Evolutionary conservation across 2,113 vertebrate species (phyloP).

Genomic region (Centrocercus urophasianus): DNA sequence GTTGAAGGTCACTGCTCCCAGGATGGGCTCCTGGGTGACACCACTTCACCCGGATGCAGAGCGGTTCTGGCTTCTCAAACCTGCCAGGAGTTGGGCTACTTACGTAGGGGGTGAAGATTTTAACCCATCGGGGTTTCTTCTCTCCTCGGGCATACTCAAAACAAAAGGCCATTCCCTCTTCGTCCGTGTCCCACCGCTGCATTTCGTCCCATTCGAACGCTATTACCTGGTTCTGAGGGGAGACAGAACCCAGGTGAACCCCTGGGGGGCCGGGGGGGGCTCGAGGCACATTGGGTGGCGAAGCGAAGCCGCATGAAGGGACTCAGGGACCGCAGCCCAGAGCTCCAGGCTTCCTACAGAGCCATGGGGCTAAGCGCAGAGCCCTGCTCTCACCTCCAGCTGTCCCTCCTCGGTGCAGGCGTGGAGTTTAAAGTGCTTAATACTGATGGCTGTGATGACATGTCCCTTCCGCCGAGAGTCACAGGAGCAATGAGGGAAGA

Average conservation of each 20-base stretch:
- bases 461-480: constrained; percentile 96
- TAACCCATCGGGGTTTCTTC: constrained; percentile 97
- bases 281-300: no score
- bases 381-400: constrained; percentile 83
- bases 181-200: constrained; percentile 98
- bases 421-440: constrained; percentile 95
- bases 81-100: constrained; percentile 53
- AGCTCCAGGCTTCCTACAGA: no score
- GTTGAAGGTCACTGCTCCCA: no score
- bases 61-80: not conserved
- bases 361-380: no score
- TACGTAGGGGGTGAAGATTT: constrained; percentile 91
- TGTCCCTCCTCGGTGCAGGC: constrained; percentile 96
- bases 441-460: constrained; percentile 94
- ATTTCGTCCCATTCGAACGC: constrained; percentile 95
- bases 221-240: constrained; percentile 92
- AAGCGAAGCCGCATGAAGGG: accelerated
- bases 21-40: no score
- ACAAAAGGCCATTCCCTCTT: constrained; percentile 98
- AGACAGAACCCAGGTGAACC: not conserved
- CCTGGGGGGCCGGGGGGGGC: no score
- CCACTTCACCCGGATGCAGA: no score
- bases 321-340: no score
- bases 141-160: constrained; percentile 94
- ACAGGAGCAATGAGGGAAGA: constrained; percentile 95